These are phyloP conservation scores for Pyrocoelia pectoralis DNA, from an alignment of 2,888 invertebrate genomes.

Conservation along the genomic window DNA sequence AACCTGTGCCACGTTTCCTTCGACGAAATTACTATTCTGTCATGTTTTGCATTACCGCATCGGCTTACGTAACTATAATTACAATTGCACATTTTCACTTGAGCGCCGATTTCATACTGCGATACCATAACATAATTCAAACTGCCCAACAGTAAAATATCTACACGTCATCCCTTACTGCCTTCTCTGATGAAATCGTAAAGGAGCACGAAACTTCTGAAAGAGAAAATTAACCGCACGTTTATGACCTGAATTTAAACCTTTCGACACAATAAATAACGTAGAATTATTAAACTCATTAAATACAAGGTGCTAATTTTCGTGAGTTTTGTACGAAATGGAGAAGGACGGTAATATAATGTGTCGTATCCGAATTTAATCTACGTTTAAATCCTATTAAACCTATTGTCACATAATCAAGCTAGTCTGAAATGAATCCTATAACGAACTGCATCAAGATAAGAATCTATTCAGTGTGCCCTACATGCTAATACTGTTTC, in stretches of 20 bases:
- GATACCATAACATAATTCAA: too few species aligned
- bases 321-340: not conserved
- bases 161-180: too few species aligned
- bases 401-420: conserved; percentile 38
- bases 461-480: conserved; percentile 38
- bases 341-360: not conserved
- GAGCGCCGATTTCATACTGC: too few species aligned
- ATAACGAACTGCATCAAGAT: conserved; percentile 38
- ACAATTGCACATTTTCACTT: too few species aligned
- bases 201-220: too few species aligned
- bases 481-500: conserved; percentile 40
- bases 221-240: not conserved
- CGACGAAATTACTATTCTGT: too few species aligned
- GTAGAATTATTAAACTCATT: not conserved
- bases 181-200: too few species aligned
- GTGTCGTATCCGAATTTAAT: conserved; percentile 26
- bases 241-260: not conserved
- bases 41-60: too few species aligned
- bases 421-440: conserved; percentile 33
- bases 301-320: not conserved
- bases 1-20: too few species aligned
- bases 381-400: conserved; percentile 36
- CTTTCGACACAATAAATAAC: not conserved
- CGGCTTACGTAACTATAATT: too few species aligned
- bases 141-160: too few species aligned